Conservation (phyloP, 2,888 invertebrate genomes). For the Drosophila demipolita region DNA sequence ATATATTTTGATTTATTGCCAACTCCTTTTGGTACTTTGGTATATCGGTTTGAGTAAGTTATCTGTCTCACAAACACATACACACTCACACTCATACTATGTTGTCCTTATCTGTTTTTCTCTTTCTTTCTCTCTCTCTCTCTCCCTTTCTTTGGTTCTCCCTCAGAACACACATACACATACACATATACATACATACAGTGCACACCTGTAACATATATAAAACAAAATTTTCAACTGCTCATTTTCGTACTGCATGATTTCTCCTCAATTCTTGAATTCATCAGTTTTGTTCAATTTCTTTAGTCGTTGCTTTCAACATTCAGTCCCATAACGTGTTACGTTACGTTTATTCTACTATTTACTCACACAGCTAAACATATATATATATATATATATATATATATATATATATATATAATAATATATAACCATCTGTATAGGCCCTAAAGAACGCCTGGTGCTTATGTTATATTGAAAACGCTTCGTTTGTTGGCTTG, state of each 20-base stretch:
- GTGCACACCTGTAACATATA: constrained; percentile 35
- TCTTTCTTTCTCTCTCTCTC: constrained; percentile 8
- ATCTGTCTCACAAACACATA: not conserved
- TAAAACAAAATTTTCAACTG: not conserved
- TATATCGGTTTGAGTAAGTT: not conserved
- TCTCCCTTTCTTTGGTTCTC: constrained; percentile 11
- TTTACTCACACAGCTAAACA: constrained; percentile 7
- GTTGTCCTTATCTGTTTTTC: constrained; percentile 10
- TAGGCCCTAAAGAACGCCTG: constrained; percentile 28
- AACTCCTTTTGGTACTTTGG: not conserved
- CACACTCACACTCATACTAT: not conserved
- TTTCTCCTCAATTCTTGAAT: constrained; percentile 15
- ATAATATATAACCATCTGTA: constrained; percentile 36
- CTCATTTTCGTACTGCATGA: constrained; percentile 34
- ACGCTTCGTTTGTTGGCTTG: constrained; percentile 50
- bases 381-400: constrained; percentile 7
- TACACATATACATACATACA: constrained; percentile 14
- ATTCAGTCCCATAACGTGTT: constrained; percentile 12
- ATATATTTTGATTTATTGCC: not conserved
- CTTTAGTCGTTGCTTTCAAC: constrained; percentile 13
- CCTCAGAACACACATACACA: constrained; percentile 12
- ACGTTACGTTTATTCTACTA: constrained; percentile 33
- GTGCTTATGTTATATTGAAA: constrained; percentile 22
- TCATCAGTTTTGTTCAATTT: constrained; percentile 20
- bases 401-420: constrained; percentile 10